A percentile compares a stretch with the other conserved stretches of the same genome.
Conservation (phyloP, 2,888 invertebrate genomes). For the Craniophora ligustri region DNA sequence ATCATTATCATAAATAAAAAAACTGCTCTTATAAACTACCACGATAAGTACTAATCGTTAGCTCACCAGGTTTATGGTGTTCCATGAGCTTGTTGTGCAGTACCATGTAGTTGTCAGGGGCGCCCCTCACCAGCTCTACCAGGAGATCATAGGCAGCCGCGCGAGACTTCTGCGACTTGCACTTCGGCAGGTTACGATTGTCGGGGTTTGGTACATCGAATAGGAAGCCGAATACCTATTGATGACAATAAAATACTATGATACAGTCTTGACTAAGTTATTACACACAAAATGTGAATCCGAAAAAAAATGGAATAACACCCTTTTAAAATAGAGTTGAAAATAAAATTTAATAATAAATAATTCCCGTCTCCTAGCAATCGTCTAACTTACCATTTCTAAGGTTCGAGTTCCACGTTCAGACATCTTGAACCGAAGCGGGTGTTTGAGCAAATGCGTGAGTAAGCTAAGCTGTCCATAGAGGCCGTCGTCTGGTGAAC, state of each 20-base stretch:
- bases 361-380: too few relatives aligned
- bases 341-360: too few relatives aligned
- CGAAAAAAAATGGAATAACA: too few relatives aligned
- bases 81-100: slow-evolving; percentile 94
- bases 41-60: background rate
- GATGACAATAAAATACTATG: background rate
- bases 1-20: too few relatives aligned
- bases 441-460: slow-evolving; percentile 96
- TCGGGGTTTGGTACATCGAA: slow-evolving; percentile 96
- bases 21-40: too few relatives aligned
- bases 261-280: too few relatives aligned
- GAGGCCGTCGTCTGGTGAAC: slow-evolving; percentile 96
- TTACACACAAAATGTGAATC: too few relatives aligned
- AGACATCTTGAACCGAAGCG: slow-evolving; percentile 94
- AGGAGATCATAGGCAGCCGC: slow-evolving; percentile 97
- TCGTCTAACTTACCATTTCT: slow-evolving; percentile 84
- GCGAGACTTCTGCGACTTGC: slow-evolving; percentile 96
- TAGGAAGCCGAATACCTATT: slow-evolving; percentile 93
- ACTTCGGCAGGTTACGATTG: slow-evolving; percentile 96
- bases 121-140: slow-evolving; percentile 95
- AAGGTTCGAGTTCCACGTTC: slow-evolving; percentile 92
- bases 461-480: slow-evolving; percentile 95
- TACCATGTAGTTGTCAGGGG: slow-evolving; percentile 95
- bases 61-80: slow-evolving; percentile 94
- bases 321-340: too few relatives aligned